Conservation (phyloP, 2,797 vertebrate species). For the Protonibea diacanthus region DNA sequence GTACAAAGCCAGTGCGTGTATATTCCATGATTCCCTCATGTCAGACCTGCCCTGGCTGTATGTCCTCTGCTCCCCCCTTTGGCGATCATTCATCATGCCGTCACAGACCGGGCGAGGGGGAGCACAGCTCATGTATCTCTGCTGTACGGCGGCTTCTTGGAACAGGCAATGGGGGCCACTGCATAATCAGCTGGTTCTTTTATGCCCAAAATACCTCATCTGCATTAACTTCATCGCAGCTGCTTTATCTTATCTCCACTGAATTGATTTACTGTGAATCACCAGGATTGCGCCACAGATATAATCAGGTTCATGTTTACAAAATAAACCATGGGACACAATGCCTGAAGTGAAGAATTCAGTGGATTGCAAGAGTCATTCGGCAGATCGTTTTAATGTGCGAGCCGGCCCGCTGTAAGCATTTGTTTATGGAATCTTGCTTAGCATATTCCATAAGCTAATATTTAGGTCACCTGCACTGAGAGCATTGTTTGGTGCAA, state of each 20-base stretch:
- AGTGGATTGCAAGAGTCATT: constrained; percentile 41
- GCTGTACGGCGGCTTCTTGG: constrained; percentile 55
- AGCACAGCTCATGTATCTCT: constrained; percentile 58
- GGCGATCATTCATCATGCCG: constrained; percentile 75
- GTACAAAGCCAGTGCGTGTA: constrained; percentile 62
- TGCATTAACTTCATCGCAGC: constrained; percentile 70
- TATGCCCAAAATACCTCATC: constrained; percentile 72
- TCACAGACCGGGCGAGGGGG: constrained; percentile 47
- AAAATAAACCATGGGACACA: constrained; percentile 65
- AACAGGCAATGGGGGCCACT: constrained; percentile 50
- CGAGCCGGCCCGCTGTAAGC: constrained; percentile 42
- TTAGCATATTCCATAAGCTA: constrained; percentile 66
- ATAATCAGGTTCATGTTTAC: constrained; percentile 72
- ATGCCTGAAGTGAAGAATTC: constrained; percentile 54
- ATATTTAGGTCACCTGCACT: constrained; percentile 68
- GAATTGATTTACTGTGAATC: constrained; percentile 71
- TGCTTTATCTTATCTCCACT: constrained; percentile 66
- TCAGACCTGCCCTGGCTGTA: constrained; percentile 60
- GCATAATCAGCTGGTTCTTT: constrained; percentile 72
- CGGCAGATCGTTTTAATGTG: constrained; percentile 57
- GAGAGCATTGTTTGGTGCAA: constrained; percentile 32
- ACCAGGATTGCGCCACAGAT: constrained; percentile 55
- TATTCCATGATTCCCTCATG: constrained; percentile 65
- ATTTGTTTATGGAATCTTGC: constrained; percentile 47
- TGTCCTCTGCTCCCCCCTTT: constrained; percentile 41